Conservation (phyloP, 2,113 vertebrate species). For the Equus przewalskii region DNA sequence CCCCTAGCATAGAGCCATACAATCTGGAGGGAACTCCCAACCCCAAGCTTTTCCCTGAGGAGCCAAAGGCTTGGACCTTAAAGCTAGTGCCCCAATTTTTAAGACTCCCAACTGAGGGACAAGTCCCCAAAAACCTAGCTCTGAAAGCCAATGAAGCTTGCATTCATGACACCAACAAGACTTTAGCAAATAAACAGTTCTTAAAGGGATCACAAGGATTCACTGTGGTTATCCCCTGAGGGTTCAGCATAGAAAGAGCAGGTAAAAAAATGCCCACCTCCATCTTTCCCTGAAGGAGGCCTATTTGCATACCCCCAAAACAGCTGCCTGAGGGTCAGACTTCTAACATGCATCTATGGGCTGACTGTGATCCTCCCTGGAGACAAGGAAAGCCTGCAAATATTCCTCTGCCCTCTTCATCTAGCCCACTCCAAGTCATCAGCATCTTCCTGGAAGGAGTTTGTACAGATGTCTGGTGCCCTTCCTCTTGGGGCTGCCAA, state of each 20-base stretch:
- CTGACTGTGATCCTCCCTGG: not conserved
- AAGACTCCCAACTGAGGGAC: too few relatives aligned
- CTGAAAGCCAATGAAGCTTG: too few relatives aligned
- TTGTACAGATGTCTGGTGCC: not conserved
- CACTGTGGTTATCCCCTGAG: not conserved
- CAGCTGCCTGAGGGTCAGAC: too few relatives aligned
- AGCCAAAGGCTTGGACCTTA: too few relatives aligned
- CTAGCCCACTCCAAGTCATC: not conserved
- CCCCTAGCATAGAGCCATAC: not conserved
- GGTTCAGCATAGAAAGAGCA: not conserved
- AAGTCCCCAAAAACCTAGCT: too few relatives aligned
- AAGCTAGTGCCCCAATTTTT: too few relatives aligned
- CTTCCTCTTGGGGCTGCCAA: not conserved
- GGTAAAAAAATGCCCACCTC: not conserved
- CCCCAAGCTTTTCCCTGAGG: too few relatives aligned
- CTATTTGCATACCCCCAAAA: too few relatives aligned
- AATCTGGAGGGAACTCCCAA: too few relatives aligned
- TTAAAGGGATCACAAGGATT: not conserved
- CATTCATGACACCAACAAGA: too few relatives aligned
- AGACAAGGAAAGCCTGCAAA: not conserved
- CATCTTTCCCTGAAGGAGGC: not conserved
- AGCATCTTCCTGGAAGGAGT: not conserved
- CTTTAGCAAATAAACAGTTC: not conserved
- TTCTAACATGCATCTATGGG: too few relatives aligned
- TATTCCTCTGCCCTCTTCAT: not conserved